Base-by-base conservation (phyloP, 2,113 vertebrate species). In the Channa argus region DNA sequence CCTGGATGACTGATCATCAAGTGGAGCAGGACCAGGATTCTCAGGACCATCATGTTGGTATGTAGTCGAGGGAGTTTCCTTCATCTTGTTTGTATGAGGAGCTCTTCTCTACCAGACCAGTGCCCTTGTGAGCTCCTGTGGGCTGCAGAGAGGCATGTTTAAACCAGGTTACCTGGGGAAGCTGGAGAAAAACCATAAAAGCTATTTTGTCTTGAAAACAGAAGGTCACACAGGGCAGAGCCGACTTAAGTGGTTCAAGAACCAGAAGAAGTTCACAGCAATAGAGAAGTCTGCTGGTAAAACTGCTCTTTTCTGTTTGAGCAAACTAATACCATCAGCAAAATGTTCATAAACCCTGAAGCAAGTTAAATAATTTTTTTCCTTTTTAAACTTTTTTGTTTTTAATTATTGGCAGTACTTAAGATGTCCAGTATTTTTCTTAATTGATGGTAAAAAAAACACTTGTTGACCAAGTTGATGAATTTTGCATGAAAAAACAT, bases 161-260 rank as follows among this genome's bases (percentile, higher is more conserved):
- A 91, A 86, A 54, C 70, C 66, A 38, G 84, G 89, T 4, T 88
- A 88, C 50, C 68, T 91, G 77, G 89, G 90, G 43, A 86, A 24
- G 24, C 24, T 24, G 24, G 24, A 24, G 24, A 24, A 24, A 24
- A 86, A 8, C 39, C 77, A 70, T 65, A 77, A 63, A 0, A 69
- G 68, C 15, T 91, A 92, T 79, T 92, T 91, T 64, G 90, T 87
- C 24, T 85, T 92, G 54, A 83, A 90, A 77, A 67, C 77, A 1
- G 89, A 82, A 39, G 90, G 91, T 69, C 86, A 91, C 82, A 91
- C 50, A 0, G 89, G 91, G 12, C 89, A 76, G 0, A 82, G 89
- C 51, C 83, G 90, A 39, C 85, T 92, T 0, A 90, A 92, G 83
- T 91, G 91, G 89, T 91, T 88, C 83, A 88, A 81, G 75, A 91